Evolutionary conservation across 2,797 vertebrate species (phyloP), one percentile per base, ranked within the genome.

Genomic region (Linurgus olivaceus): DNA sequence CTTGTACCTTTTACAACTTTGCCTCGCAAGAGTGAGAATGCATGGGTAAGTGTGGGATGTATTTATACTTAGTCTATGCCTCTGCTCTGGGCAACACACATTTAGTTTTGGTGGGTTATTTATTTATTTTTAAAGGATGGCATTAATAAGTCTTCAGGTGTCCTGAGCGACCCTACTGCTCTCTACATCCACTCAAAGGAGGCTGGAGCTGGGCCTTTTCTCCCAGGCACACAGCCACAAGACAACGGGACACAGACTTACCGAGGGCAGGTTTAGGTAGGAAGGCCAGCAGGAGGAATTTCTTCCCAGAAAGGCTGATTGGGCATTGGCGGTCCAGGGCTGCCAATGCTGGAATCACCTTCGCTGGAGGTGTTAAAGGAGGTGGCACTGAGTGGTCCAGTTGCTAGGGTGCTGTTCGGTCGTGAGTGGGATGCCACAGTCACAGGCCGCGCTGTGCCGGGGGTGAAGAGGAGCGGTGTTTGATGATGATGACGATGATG

Each of bases 131-230:
- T 31, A 15, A 31, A 25, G 45, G 17, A 4, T 4, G 7, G 20
- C 9, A 15, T 9, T 13, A n/a, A 1, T 28, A 29, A 0, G 0
- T 37, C 6, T 47, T 62, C 8, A 37, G 13, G 5, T 2, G 38
- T 44, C 19, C 42, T 55, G 4, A 9, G 42, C 10, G 17, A 4
- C 8, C 17, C 18, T 57, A 29, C 5, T 0, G 1, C 38, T 45
- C 17, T 23, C 8, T 13, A 13, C 28, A 38, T 2, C 14, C 21
- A 21, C 7, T 13, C 17, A 20, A 17, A 47, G 44, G 38, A 29
- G 19, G 16, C 33, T 38, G 17, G 13, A 51, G n/a, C 10, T 15
- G 10, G 50, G n/a, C 24, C 28, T 44, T 17, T 70, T 50, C 38
- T 66, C 37, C 8, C 23, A 25, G 62, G 18, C 40, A 61, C 1